Evolutionary conservation across 2,797 vertebrate species (phyloP).

Genomic region (Prunella strophiata): DNA sequence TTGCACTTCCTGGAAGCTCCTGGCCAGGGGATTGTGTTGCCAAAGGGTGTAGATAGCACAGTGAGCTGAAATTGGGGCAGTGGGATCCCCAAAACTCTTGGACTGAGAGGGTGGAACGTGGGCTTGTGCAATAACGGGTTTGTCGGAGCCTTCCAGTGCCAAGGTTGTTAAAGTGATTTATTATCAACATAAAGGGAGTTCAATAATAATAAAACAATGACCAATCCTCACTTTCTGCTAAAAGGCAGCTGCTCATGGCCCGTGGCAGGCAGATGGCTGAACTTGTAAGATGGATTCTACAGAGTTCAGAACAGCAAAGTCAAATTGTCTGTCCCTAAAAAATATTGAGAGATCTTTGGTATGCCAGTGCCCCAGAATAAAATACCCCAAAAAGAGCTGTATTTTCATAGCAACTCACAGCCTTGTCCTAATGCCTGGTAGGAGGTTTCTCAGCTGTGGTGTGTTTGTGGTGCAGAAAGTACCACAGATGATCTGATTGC

Average conservation of each 20-base stretch:
- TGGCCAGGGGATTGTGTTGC: not conserved
- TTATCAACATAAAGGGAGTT: not conserved
- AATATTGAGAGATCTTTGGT: not conserved
- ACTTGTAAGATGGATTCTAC: not conserved
- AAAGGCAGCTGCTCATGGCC: not conserved
- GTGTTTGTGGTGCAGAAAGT: not conserved
- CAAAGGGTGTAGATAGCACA: not conserved
- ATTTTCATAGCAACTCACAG: not conserved
- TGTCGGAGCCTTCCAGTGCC: not conserved
- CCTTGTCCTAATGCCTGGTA: not conserved
- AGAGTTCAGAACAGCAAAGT: not conserved
- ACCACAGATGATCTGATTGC: not conserved
- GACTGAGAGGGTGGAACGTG: not conserved
- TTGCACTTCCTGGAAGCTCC: not conserved
- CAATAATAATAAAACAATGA: not conserved
- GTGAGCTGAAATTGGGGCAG: not conserved
- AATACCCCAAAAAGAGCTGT: not conserved
- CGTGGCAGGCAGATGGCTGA: not conserved
- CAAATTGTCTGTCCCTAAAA: not conserved
- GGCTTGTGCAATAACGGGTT: not conserved
- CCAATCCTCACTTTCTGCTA: not conserved
- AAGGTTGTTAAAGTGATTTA: constrained; percentile 9
- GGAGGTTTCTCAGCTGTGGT: not conserved
- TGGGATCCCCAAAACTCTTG: not conserved
- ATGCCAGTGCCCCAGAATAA: not conserved